Evolutionary conservation across 2,888 invertebrate genomes (phyloP).

Genomic region (Lampropteryx suffumata): DNA sequence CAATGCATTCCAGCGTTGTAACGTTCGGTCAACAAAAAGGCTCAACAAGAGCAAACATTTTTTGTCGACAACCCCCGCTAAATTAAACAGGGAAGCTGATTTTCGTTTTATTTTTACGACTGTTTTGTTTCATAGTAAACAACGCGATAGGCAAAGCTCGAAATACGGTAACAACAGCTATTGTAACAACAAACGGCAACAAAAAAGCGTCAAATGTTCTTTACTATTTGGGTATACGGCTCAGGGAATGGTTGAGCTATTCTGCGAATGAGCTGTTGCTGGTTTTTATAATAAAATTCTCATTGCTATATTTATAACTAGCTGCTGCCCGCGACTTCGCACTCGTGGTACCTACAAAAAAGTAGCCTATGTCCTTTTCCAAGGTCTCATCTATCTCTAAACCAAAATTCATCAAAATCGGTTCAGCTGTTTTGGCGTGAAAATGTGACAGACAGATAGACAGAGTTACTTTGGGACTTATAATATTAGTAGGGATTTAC

Average conservation of each 20-base stretch:
- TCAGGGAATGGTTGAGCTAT: constrained; percentile 5
- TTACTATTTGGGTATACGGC: constrained; percentile 11
- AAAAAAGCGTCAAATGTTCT: constrained; percentile 31
- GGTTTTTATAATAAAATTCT: not conserved
- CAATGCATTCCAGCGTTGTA: constrained; percentile 77
- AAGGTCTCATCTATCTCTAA: no score
- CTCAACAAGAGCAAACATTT: constrained; percentile 67
- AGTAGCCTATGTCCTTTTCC: no score
- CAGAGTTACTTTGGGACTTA: no score
- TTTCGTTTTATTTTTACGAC: constrained; percentile 60
- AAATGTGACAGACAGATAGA: no score
- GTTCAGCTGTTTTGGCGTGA: no score
- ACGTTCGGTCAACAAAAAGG: constrained; percentile 74
- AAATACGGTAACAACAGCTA: constrained; percentile 41
- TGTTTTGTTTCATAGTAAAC: constrained; percentile 59
- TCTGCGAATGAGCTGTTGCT: constrained; percentile 1
- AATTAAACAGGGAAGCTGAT: constrained; percentile 78
- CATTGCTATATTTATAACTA: no score
- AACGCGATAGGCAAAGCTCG: constrained; percentile 49
- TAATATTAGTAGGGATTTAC: no score
- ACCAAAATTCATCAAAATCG: no score
- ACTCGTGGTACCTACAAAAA: no score
- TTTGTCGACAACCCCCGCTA: constrained; percentile 76
- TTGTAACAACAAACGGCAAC: constrained; percentile 34
- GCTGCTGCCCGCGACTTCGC: no score